Base-by-base conservation (phyloP, 2,888 invertebrate species). In the Pammene aurita region DNA sequence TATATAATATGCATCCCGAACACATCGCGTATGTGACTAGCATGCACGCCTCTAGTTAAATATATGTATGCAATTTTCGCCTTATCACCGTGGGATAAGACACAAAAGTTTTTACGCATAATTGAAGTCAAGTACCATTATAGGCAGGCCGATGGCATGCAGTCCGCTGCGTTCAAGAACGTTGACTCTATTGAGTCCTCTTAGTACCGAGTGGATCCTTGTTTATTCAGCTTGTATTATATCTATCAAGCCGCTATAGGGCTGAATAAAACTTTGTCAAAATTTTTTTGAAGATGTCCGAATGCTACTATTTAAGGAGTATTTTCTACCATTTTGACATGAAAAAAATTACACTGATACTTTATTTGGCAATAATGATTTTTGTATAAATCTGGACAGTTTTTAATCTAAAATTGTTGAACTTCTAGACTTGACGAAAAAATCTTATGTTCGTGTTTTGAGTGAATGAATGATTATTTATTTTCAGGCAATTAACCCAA, bases 151-250 rank as follows among this genome's bases (percentile, higher is more conserved):
- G 65, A 65, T 64, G 63, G 69, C 65, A 60, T 57, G 69, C 55
- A 54, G 56, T 13, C 50, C 52, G 44, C 44, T 58, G 67, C 63
- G 58, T 68, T 57, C 42, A 57, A 64, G 67, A 62, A 67, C 66
- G 46, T 70, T 70, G 62, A 70, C 67, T 63, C 57, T 67, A 70
- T 70, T 66, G 65, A 60, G 35, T 38, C 48, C 61, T 41, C 52
- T 68, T 41, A 56, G 16, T 18, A 6, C 16, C 56, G 34, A 62
- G 56, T 26, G 41, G 10, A 56, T 61, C 48, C 57, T 66, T 66
- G 56, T 62, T 62, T 67, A 62, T 56, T 50, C 13, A 10, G 55
- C 48, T 16, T 46, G 26, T 48, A 18, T 44, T 38, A 14, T 48
- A n/a, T 14, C 11, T 55, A 55, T 55, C 2, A 35, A 55, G 9